Base-by-base conservation (phyloP, 2,113 vertebrate species). In the Origma solitaria region DNA sequence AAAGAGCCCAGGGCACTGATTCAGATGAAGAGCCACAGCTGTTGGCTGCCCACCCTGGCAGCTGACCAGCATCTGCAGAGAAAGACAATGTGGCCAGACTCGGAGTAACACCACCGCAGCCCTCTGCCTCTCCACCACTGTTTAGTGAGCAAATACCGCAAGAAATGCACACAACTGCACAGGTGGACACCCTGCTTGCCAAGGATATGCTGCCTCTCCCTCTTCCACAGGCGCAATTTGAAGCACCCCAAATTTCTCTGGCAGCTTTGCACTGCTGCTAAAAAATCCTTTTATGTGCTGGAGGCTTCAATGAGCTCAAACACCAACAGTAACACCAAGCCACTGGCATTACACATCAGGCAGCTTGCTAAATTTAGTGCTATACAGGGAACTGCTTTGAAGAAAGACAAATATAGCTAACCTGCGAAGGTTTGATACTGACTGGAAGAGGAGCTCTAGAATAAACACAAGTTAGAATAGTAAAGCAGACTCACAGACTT, bases 141-240 rank as follows among this genome's bases (percentile, higher is more conserved):
- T 12, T 45, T 4, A 60, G 23, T 1, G 11, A 49, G 28, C 22
- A 20, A 49, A 45, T 9, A 44, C 13, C 42, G 53, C 58, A 56
- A 49, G 40, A 82, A 81, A 76, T 2, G 20, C 14, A 33, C 4
- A 11, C 0, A 6, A 9, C 13, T 18, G 38, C 64, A 65, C 31
- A 61, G 0, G 1, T 4, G 27, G 33, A 45, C 2, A 51, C 27
- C 4, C 57, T 27, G 30, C 31, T 40, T 8, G 2, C 37, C 0
- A 4, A 88, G 37, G 47, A 51, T 28, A 28, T 6, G 21, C 16
- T 90, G 61, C 38, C 30, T 70, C 42, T 61, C 12, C 33, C 11
- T 40, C 28, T 35, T n/a, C 19, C 30, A 25, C 11, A 56, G 47
- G 16, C n/a, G 11, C 21, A 62, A 23, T 57, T 49, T 4, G 1